Base-by-base conservation (phyloP, 2,113 vertebrate species). In the Tinamus guttatus region DNA sequence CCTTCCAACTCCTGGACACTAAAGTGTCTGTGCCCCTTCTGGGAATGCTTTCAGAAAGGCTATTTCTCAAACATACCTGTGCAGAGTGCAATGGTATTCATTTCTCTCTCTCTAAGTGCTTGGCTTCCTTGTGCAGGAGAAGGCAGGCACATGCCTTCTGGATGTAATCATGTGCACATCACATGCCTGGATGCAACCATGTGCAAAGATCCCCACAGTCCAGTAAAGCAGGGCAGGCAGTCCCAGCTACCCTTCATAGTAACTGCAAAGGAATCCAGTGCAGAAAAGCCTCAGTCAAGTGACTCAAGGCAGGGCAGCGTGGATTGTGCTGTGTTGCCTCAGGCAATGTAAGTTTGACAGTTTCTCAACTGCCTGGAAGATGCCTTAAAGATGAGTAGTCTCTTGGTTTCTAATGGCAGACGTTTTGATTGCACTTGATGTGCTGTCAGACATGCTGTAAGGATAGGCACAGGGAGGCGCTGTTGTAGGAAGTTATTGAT, bases 81-180 rank as follows among this genome's bases (percentile, higher is more conserved):
- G 0, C 41, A n/a, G 4, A 49, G 1, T 4, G 3, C 3, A 70
- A 24, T 5, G 13, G 58, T 43, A n/a, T 20, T 32, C 1, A 38
- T 7, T 75, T 36, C 54, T 58, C 28, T 32, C 32, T 63, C 15
- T 41, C 81, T 75, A 13, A 3, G 21, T 12, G 11, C 11, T 65
- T 79, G 10, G 45, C 60, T 30, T 80, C 52, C 24, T 78, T 12
- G 5, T 41, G 32, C 17, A 65, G 17, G 10, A 79, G 24, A 8
- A 75, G 20, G n/a, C 18, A 52, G 17, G 28, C 10, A 51, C 7
- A 51, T 5, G n/a, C 27, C n/a, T n/a, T n/a, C n/a, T 0, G 62
- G 28, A 58, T 34, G 19, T 17, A 13, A 11, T 5, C 45, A 67
- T 0, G 2, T 32, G 36, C 21, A 88, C n/a, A n/a, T n/a, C n/a